These are phyloP conservation scores for Anisognathus igniventris DNA, from an alignment of 2,797 vertebrate species.

Conservation along the genomic window DNA sequence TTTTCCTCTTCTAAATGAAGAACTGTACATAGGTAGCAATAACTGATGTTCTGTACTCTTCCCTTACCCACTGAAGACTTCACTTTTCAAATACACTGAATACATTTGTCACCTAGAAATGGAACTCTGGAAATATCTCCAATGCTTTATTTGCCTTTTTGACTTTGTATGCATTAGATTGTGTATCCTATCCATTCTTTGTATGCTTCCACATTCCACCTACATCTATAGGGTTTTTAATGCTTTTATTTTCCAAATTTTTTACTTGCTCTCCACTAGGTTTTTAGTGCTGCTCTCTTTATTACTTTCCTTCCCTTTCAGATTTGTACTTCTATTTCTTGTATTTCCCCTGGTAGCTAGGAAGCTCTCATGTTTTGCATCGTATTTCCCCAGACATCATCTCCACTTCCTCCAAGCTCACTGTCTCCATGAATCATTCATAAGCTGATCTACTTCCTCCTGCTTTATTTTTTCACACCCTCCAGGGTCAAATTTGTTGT, in stretches of 20 bases:
- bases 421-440: conserved; percentile 39
- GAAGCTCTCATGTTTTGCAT: conserved; percentile 20
- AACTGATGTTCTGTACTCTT: neutral
- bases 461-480: conserved; percentile 2
- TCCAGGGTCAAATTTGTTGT: neutral
- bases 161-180: neutral
- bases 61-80: neutral
- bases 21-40: neutral
- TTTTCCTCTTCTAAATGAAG: neutral
- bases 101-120: neutral
- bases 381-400: neutral
- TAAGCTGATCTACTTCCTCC: neutral
- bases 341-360: neutral
- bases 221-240: neutral
- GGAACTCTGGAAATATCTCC: neutral
- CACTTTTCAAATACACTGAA: neutral
- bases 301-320: neutral
- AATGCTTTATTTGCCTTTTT: neutral
- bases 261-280: neutral
- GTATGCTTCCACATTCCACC: neutral
- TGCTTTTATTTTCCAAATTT: neutral
- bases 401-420: neutral
- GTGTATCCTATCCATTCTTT: neutral
- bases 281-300: neutral
- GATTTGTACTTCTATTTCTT: neutral